Evolutionary conservation across 1,140 invertebrate genomes (phyloP), one percentile per base, ranked within the genome.

Genomic region (Alviniconcha marisindica): DNA sequence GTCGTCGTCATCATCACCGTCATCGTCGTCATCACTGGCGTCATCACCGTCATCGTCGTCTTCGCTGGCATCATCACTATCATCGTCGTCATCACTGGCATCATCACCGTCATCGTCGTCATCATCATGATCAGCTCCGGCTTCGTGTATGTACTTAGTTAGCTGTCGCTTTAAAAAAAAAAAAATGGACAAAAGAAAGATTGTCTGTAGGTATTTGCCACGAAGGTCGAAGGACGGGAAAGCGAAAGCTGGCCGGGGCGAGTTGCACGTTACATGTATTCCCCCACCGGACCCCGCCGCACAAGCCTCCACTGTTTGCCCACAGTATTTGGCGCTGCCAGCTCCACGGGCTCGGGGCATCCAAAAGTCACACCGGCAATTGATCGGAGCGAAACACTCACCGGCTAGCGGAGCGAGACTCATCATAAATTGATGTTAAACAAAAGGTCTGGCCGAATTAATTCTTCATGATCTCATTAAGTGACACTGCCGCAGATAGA

Each of bases 381-480:
- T 78, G 77, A 78, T 78, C 51, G 51, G 28, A 56, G n/a, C 48
- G 56, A 78, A 60, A 54, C 48, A 78, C 51, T 40, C 48, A 54
- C 74, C 42, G 48, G 56, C 44, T 36, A 60, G 56, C 48, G 24
- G 77, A 60, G 36, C 48, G 77, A 78, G 60, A 56, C 77, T 78
- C 77, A 78, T 78, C 77, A 78, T 78, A 78, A 78, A 78, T 78
- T 78, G 56, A 78, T 78, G 77, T 78, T 78, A 78, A 78, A 78
- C 77, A 78, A 78, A 78, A 78, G 77, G 77, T 78, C 77, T 60
- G 77, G 77, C 28, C 56, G 77, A 78, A 78, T 78, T 78, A 78
- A 78, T 78, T 78, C 77, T 78, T 78, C 77, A 78, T 78, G 77
- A 78, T 78, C 77, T 78, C 77, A 78, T 78, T 78, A 78, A 78